Conservation (phyloP, 2,797 vertebrate species). For the Hydrolagus colliei region DNA sequence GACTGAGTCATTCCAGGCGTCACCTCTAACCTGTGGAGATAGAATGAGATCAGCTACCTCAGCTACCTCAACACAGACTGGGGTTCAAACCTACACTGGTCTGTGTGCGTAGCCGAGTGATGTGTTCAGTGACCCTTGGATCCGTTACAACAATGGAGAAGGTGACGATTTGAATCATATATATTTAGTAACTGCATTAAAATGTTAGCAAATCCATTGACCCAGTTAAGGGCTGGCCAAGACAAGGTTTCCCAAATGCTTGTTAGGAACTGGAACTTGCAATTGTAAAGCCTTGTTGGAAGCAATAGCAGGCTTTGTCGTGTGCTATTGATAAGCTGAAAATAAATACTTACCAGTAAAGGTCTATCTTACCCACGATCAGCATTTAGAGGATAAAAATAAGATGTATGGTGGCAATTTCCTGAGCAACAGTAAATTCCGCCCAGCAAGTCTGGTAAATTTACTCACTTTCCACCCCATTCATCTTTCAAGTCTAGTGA, state of each 20-base stretch:
- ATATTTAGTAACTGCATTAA: neutral
- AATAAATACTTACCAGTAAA: neutral
- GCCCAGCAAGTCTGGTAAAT: too few species aligned
- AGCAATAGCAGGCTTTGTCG: neutral
- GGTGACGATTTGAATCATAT: too few species aligned
- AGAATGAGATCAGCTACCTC: too few species aligned
- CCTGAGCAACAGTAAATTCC: too few species aligned
- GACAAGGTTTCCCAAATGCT: neutral
- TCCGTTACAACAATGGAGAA: too few species aligned
- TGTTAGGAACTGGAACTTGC: neutral
- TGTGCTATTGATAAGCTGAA: neutral
- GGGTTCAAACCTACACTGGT: too few species aligned
- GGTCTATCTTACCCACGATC: neutral
- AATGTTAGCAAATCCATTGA: conserved; percentile 21
- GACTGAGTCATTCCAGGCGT: too few species aligned
- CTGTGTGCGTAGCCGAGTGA: too few species aligned
- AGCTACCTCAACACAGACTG: too few species aligned
- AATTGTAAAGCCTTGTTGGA: neutral
- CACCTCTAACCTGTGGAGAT: too few species aligned
- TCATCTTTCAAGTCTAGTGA: neutral
- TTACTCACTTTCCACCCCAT: too few species aligned
- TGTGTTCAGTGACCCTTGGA: too few species aligned
- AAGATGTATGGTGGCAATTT: neutral
- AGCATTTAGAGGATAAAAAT: neutral
- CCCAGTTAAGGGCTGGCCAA: neutral